Conservation (phyloP, 2,113 vertebrate species). For the Gobius niger region DNA sequence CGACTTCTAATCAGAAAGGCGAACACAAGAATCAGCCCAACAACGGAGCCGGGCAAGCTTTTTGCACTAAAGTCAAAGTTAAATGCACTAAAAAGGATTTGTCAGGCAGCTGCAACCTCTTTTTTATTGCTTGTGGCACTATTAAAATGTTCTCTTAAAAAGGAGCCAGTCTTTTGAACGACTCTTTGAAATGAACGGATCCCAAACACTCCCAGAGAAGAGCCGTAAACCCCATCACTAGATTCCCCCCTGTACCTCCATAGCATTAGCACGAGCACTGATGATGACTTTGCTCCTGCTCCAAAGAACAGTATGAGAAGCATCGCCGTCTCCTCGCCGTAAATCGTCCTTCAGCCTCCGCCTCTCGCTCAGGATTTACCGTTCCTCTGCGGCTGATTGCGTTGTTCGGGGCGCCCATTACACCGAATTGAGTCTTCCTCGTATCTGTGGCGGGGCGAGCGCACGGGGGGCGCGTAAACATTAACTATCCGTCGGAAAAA, state of each 20-base stretch:
- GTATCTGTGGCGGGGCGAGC: constrained; percentile 7
- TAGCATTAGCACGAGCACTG: neutral
- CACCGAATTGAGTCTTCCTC: constrained; percentile 8
- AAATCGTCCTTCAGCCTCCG: constrained; percentile 35
- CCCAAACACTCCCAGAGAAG: too few species aligned
- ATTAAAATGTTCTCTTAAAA: too few species aligned
- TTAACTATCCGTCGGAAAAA: constrained; percentile 24
- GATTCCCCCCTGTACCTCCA: neutral
- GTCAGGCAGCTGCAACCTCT: too few species aligned
- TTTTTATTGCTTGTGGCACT: too few species aligned
- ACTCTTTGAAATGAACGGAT: too few species aligned
- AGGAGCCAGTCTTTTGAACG: too few species aligned
- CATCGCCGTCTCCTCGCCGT: constrained; percentile 21
- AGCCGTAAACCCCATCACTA: too few species aligned
- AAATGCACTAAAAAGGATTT: too few species aligned
- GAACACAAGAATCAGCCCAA: too few species aligned
- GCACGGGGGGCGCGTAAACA: constrained; percentile 16
- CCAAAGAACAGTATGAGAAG: neutral
- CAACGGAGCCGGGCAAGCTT: too few species aligned
- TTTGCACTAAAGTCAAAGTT: too few species aligned
- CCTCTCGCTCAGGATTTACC: neutral
- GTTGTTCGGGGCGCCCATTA: constrained; percentile 14
- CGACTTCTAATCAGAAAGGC: too few species aligned
- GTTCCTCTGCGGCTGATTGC: constrained; percentile 16
- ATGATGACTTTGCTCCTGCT: neutral